A percentile compares a stretch with the other conserved stretches of the same genome.
phyloP scores from a whole-genome alignment of 2,888 invertebrate genomes.

The Caenorhabditis japonica region DNA sequence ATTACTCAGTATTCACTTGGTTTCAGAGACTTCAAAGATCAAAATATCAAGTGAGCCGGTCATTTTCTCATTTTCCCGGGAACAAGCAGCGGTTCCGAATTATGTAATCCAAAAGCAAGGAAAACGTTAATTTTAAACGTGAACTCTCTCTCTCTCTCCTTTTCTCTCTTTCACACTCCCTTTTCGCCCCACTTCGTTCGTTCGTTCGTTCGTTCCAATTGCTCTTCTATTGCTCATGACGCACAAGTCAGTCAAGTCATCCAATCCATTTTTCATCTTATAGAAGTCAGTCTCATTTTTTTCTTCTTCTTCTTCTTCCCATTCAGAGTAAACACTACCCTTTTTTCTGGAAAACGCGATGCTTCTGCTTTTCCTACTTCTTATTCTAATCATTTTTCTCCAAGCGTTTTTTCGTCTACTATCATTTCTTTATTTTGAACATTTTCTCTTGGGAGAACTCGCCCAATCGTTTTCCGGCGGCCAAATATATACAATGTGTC shows the following conservation, averaged over 20 bases:
- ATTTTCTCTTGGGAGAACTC: constrained; percentile 1
- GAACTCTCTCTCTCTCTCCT: too few species aligned
- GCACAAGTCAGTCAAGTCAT: constrained; percentile 17
- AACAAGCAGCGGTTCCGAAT: too few species aligned
- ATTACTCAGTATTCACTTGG: constrained; percentile 2
- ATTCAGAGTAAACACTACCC: constrained; percentile 31
- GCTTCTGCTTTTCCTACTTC: constrained; percentile 8
- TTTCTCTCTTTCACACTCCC: too few species aligned
- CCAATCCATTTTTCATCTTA: constrained; percentile 37
- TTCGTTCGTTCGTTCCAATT: too few species aligned
- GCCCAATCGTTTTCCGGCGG: constrained; percentile 22
- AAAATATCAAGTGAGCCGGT: too few species aligned
- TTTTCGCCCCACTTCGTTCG: too few species aligned
- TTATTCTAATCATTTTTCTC: constrained; percentile 11
- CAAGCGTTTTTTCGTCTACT: constrained; percentile 2
- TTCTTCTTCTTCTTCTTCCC: too few species aligned
- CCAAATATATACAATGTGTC: constrained; percentile 25
- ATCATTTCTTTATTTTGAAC: constrained; percentile 20
- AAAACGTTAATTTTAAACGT: too few species aligned
- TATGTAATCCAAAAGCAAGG: too few species aligned
- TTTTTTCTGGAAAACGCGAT: constrained; percentile 48
- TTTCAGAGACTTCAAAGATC: too few species aligned
- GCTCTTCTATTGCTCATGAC: constrained; percentile 16
- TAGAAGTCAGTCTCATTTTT: too few species aligned
- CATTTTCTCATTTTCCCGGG: background rate